A percentile compares a stretch with the other conserved stretches of the same genome.
phyloP scores from a whole-genome alignment of 2,888 invertebrate genomes.

The Drosophila mulleri region DNA sequence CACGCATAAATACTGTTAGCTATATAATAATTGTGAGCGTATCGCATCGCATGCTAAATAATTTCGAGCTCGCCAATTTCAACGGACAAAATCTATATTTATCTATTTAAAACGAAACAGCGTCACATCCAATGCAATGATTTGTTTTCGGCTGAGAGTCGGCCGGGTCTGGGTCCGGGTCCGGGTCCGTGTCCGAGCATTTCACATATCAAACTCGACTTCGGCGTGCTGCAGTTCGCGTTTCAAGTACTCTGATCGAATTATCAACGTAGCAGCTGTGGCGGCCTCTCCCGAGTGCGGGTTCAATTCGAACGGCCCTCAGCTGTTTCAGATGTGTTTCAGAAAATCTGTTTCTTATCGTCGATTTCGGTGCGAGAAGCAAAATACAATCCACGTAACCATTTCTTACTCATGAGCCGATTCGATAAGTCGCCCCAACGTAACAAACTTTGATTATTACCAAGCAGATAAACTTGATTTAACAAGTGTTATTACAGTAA shows the following conservation, averaged over 20 bases:
- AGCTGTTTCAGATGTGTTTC: conserved; percentile 30
- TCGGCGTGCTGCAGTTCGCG: conserved; percentile 57
- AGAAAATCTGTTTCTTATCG: conserved; percentile 48
- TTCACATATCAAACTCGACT: conserved; percentile 64
- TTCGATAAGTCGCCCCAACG: not conserved
- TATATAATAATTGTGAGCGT: conserved; percentile 44
- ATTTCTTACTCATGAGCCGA: conserved; percentile 2
- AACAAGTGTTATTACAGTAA: not conserved
- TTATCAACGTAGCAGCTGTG: conserved; percentile 11
- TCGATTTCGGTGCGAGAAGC: not conserved
- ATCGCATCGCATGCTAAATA: conserved; percentile 57
- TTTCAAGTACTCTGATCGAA: conserved; percentile 7
- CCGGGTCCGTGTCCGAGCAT: conserved; percentile 24
- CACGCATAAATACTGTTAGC: conserved; percentile 24
- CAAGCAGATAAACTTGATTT: no score
- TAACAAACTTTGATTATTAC: not conserved
- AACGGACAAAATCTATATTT: conserved; percentile 66
- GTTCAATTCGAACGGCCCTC: conserved; percentile 7
- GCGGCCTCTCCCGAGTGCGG: not conserved
- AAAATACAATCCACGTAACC: not conserved
- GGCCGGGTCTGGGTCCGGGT: not conserved
- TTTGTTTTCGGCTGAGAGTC: conserved; percentile 30
- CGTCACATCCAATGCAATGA: conserved; percentile 11
- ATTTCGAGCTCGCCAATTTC: conserved; percentile 33
- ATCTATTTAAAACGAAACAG: conserved; percentile 38